Percentiles rank a stretch among this genome's conserved stretches.
phyloP scores from a whole-genome alignment of 2,888 invertebrate genomes.

The Coremacera marginata region DNA sequence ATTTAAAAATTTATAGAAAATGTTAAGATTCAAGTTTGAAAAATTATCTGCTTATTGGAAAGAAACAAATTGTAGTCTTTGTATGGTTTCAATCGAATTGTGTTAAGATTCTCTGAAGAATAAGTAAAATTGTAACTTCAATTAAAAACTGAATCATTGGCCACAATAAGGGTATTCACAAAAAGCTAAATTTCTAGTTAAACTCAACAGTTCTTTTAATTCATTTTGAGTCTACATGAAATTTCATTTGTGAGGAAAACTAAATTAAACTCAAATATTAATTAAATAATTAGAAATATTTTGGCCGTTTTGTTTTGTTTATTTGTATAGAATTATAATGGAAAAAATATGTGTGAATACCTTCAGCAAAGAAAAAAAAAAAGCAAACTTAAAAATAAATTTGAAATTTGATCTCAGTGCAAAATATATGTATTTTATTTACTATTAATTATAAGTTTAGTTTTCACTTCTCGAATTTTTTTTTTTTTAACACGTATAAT shows the following conservation, averaged over 20 bases:
- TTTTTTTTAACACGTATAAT: too few species aligned
- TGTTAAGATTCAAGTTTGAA: not conserved
- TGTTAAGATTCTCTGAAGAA: not conserved
- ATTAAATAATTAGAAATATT: too few species aligned
- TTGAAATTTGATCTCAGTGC: constrained; percentile 43
- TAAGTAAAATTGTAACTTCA: too few species aligned
- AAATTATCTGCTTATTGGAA: constrained; percentile 3
- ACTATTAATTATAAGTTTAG: not conserved
- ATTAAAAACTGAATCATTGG: too few species aligned
- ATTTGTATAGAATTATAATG: too few species aligned
- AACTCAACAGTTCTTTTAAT: too few species aligned
- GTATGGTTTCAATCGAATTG: not conserved
- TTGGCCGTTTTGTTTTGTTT: too few species aligned
- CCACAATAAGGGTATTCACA: too few species aligned
- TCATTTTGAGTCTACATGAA: too few species aligned
- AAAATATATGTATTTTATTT: constrained; percentile 7
- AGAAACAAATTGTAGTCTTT: not conserved
- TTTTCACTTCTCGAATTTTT: not conserved
- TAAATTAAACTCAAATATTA: not conserved
- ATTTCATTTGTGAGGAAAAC: too few species aligned
- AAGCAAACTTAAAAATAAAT: constrained; percentile 6
- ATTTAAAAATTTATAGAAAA: not conserved
- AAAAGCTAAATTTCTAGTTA: too few species aligned
- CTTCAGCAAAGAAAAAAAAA: not conserved
- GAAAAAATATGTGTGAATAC: not conserved